phyloP scores from a whole-genome alignment of 92 coral and sea anemone species.

The Siderastrea siderea region DNA sequence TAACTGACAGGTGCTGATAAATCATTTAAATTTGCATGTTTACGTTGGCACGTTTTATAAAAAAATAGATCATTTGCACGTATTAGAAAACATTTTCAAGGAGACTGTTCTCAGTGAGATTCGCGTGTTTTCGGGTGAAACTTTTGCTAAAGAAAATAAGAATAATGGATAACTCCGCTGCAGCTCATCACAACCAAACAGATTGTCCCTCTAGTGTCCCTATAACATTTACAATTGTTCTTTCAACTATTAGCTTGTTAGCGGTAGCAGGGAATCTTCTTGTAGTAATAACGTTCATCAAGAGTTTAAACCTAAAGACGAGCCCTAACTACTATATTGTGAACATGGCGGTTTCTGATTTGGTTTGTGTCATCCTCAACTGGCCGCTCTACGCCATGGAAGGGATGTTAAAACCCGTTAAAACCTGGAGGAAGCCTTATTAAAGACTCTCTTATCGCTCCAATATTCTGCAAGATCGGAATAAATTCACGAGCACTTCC shows the following conservation, averaged over 20 bases:
- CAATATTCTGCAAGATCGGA: conserved; percentile 17
- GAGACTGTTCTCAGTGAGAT: too few relatives aligned
- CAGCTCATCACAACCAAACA: neutral
- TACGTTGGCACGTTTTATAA: too few relatives aligned
- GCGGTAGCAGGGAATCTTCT: conserved; percentile 17
- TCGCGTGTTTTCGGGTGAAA: neutral
- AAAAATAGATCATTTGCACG: too few relatives aligned
- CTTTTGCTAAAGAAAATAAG: neutral
- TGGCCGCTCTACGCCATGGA: neutral
- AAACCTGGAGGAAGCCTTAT: too few relatives aligned
- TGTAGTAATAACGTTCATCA: conserved; percentile 7
- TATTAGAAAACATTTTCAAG: neutral
- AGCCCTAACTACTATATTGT: too few relatives aligned
- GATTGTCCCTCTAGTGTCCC: neutral
- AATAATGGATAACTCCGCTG: neutral
- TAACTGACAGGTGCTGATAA: too few relatives aligned
- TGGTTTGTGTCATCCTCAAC: neutral
- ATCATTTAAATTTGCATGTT: too few relatives aligned
- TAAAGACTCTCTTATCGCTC: neutral
- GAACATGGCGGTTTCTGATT: neutral
- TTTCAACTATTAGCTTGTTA: neutral
- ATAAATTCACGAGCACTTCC: conserved; percentile 1
- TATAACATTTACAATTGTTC: neutral
- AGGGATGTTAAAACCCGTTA: too few relatives aligned
- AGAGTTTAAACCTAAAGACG: conserved; percentile 1